Evolutionary conservation across 1,140 invertebrate genomes (phyloP).

Genomic region (Drosophila equinoxialis): DNA sequence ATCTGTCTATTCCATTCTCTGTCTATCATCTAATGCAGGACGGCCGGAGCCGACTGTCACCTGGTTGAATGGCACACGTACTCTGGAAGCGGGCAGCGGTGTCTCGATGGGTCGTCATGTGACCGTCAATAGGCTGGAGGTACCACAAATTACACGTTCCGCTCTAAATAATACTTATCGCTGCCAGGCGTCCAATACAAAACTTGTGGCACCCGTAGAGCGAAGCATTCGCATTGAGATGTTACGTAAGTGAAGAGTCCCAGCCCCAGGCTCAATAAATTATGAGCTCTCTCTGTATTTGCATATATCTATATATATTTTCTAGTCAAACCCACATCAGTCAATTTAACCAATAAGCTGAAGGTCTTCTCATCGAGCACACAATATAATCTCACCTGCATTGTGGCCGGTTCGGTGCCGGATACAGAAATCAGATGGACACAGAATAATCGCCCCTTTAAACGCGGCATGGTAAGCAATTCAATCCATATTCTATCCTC

Average conservation of each 20-base stretch:
- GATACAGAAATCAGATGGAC: conserved; percentile 92
- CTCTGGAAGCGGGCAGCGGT: conserved; percentile 84
- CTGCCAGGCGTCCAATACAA: conserved; percentile 93
- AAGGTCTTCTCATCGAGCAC: conserved; percentile 90
- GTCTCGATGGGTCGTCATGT: conserved; percentile 88
- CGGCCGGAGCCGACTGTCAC: conserved; percentile 91
- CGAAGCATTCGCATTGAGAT: conserved; percentile 91
- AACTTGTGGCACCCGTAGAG: conserved; percentile 91
- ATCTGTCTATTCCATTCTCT: no score
- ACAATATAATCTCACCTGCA: conserved; percentile 90
- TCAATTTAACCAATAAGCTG: conserved; percentile 89
- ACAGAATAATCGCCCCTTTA: conserved; percentile 89
- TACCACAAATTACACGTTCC: conserved; percentile 88
- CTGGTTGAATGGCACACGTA: conserved; percentile 89
- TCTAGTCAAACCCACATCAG: conserved; percentile 89
- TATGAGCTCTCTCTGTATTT: conserved; percentile 63
- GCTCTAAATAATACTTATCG: conserved; percentile 92
- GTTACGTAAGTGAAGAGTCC: conserved; percentile 86
- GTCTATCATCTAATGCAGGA: conserved; percentile 85
- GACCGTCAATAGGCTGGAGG: conserved; percentile 90
- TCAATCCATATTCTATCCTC: no score
- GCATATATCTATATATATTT: conserved; percentile 44
- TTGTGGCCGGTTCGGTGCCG: conserved; percentile 92
- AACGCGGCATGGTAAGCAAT: conserved; percentile 87
- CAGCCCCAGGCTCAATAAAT: conserved; percentile 32